A percentile compares a stretch with the other conserved stretches of the same genome.
Evolutionary conservation across 2,113 vertebrate genomes (phyloP).

Genomic region (Orcinus orca): DNA sequence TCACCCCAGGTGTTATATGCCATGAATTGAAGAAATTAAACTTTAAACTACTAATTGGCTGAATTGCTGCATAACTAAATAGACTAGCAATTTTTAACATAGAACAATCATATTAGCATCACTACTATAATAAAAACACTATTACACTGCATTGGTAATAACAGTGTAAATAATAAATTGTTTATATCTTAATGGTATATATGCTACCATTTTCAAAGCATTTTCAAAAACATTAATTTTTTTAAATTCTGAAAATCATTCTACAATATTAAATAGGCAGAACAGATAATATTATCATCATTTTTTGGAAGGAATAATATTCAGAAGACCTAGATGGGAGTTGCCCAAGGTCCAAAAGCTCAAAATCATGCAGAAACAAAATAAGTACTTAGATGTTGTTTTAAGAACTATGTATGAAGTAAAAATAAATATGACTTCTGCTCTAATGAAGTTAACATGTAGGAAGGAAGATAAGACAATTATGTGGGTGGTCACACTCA

Average conservation of each 20-base stretch:
- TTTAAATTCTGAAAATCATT: not conserved
- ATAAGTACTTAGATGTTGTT: not conserved
- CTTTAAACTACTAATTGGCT: constrained; percentile 15
- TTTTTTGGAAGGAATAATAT: not conserved
- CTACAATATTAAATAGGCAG: not conserved
- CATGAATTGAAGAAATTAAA: constrained; percentile 39
- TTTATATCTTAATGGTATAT: not conserved
- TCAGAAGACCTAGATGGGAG: not conserved
- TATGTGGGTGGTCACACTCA: not conserved
- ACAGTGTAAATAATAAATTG: not conserved
- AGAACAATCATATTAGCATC: not conserved
- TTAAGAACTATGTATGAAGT: not conserved
- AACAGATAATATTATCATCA: not conserved
- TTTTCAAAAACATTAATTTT: not conserved
- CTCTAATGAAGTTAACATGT: not conserved
- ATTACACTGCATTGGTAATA: not conserved
- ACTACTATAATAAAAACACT: not conserved
- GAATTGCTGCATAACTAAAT: constrained; percentile 17
- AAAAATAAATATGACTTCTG: constrained; percentile 2
- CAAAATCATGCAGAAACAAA: not conserved
- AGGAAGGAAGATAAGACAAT: not conserved
- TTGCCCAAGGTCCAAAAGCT: not conserved
- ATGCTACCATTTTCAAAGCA: constrained; percentile 8
- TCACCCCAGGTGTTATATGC: constrained; percentile 6
- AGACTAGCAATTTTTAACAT: not conserved